Evolutionary conservation across 2,113 vertebrate genomes (phyloP).

Genomic region (Beaufortia kweichowensis): DNA sequence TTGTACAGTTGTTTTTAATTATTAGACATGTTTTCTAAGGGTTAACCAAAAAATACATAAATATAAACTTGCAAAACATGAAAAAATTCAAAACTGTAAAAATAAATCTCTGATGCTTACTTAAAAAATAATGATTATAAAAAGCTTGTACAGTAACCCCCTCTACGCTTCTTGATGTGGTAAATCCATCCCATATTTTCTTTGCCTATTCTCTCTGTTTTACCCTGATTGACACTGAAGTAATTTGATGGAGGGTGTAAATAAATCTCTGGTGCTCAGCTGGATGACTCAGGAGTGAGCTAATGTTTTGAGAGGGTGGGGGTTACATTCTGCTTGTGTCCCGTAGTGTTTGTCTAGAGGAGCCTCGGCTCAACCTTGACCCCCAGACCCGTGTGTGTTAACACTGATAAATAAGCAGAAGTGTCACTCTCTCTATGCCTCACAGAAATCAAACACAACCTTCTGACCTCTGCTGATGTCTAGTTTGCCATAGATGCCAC

Average conservation of each 20-base stretch:
- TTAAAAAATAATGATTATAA: background rate
- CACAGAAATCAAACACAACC: constrained; percentile 6
- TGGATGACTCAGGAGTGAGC: background rate
- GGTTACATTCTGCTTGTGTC: background rate
- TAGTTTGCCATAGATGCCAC: constrained; percentile 14
- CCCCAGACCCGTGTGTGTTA: background rate
- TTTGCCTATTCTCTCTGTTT: background rate
- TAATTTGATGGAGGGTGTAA: background rate
- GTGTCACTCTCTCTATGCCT: constrained; percentile 16
- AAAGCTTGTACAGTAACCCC: background rate
- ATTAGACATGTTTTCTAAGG: no score
- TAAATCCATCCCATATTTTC: background rate
- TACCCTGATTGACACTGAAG: background rate
- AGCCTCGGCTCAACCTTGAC: background rate
- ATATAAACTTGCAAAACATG: no score
- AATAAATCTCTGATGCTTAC: background rate
- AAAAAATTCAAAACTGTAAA: background rate
- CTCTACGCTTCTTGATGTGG: background rate
- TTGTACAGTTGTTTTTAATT: background rate
- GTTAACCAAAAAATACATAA: no score
- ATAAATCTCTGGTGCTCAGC: background rate
- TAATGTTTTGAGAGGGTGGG: background rate
- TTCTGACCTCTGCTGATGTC: constrained; percentile 6
- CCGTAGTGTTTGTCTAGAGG: background rate
- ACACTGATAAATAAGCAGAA: background rate